Evolutionary conservation across 1,140 invertebrate species (phyloP), one percentile per base, ranked within the genome.

Genomic region (Dryas iulia): DNA sequence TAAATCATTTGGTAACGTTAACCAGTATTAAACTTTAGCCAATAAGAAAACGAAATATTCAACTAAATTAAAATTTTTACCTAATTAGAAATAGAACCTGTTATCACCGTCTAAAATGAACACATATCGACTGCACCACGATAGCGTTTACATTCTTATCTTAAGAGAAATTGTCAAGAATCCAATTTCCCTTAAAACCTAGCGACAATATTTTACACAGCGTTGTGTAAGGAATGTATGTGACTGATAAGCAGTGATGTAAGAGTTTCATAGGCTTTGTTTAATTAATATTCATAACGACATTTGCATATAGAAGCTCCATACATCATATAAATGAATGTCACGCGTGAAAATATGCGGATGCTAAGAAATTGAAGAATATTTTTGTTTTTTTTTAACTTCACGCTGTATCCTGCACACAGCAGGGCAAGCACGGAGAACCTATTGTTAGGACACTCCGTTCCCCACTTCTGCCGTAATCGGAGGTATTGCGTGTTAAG

Each of bases 261-360:
- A 70, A 70, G 64, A 82, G 71, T 79, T 78, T 77, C 71, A 79
- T 82, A 77, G 80, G 80, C 80, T 82, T 80, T 78, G 78, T 70
- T 73, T 77, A 72, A 85, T 86, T 81, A 86, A 88, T 88, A 88
- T 88, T 88, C 86, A 88, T 86, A 81, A 82, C 74, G 78, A 81
- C 76, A 86, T 88, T 88, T 86, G 78, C 81, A 82, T 82, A 78
- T 80, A 85, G 83, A 86, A 79, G 80, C 78, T 79, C 68, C 72
- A 85, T 84, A 86, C 74, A 83, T 84, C 76, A 79, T 69, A 71
- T 62, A 73, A 78, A 81, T 67, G 74, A 80, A 77, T 75, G 72
- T 76, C 74, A 67, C 58, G 73, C 73, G 71, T 78, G 79, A 77
- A 86, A 86, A 84, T 83, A 84, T 82, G 64, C 47, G 71, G 66